Conservation (phyloP, 2,888 invertebrate genomes). For the Notodonta dromedarius region DNA sequence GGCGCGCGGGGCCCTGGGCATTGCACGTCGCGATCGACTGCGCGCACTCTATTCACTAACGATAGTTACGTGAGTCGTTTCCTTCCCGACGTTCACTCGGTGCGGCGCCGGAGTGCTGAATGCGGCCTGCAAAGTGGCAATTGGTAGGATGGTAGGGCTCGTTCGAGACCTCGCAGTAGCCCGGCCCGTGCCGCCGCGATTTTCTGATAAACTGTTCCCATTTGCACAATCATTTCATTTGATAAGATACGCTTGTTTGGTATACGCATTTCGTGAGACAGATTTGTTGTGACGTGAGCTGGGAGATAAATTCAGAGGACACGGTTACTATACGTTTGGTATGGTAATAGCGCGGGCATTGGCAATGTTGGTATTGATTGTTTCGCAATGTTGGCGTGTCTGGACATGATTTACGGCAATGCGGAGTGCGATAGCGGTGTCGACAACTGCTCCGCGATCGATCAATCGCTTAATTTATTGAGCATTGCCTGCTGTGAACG, state of each 20-base stretch:
- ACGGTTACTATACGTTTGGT: constrained; percentile 34
- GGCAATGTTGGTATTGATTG: constrained; percentile 30
- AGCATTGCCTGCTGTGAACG: constrained; percentile 28
- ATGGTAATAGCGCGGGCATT: constrained; percentile 24
- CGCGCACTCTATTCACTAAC: constrained; percentile 80
- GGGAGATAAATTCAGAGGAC: constrained; percentile 52
- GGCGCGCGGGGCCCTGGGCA: constrained; percentile 73
- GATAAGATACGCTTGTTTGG: constrained; percentile 77
- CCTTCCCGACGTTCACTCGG: constrained; percentile 78
- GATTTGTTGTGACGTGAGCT: constrained; percentile 76
- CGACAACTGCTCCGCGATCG: constrained; percentile 40
- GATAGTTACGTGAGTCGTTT: constrained; percentile 78
- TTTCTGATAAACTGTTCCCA: constrained; percentile 72
- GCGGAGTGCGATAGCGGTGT: constrained; percentile 29
- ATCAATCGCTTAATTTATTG: constrained; percentile 49
- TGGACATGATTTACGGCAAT: constrained; percentile 38
- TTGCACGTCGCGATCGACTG: constrained; percentile 78
- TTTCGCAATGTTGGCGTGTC: constrained; percentile 42
- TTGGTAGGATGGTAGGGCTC: constrained; percentile 71
- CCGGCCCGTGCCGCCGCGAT: constrained; percentile 55
- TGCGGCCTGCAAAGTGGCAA: constrained; percentile 68
- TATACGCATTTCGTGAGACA: constrained; percentile 70
- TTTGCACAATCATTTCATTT: constrained; percentile 76
- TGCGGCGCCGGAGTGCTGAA: constrained; percentile 70
- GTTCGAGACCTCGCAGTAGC: constrained; percentile 60